Evolutionary conservation across 2,113 vertebrate genomes (phyloP), one percentile per base, ranked within the genome.

Genomic region (Phaethornis superciliosus): DNA sequence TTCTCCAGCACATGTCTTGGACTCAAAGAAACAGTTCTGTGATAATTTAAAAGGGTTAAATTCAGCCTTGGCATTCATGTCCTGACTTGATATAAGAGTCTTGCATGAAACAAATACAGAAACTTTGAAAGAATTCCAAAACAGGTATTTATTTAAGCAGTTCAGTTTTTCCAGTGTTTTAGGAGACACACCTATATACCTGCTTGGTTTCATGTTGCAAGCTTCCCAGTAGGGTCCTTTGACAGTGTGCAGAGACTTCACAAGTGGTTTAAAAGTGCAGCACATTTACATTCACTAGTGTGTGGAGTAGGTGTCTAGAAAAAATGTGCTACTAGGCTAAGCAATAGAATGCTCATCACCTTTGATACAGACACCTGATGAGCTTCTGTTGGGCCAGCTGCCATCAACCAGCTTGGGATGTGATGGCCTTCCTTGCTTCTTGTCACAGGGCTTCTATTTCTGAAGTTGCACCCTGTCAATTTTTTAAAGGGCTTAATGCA

Each of bases 381-480:
- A 79, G 20, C 12, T 33, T 44, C 27, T 64, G 9, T 13, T 84
- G 56, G 32, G 20, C 28, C 33, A 71, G 32, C 9, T 78, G 37
- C 3, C 54, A 12, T 30, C 60, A 16, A 1, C 64, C 33, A 75
- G 5, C 12, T 23, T 37, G 22, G 19, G 10, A 18, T 46, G 13
- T 32, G 13, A 30, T 81, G 27, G 6, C 33, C 4, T 70, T 11
- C 28, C 24, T 62, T 59, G 11, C 30, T 81, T 7, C 32, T 63
- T 63, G 33, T 49, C 9, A 46, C 16, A 59, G 30, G 11, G 16
- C 7, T 94, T 74, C 4, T 21, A 33, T 51, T 62, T 69, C 12
- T 55, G 26, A 18, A 55, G 18, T 40, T 46, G 8, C 6, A 15
- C 7, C 3, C 1, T 63, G 81, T 35, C 0, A 1, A 2, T 9